phyloP scores from a whole-genome alignment of 2,888 invertebrate genomes.

The Caprella mutica region DNA sequence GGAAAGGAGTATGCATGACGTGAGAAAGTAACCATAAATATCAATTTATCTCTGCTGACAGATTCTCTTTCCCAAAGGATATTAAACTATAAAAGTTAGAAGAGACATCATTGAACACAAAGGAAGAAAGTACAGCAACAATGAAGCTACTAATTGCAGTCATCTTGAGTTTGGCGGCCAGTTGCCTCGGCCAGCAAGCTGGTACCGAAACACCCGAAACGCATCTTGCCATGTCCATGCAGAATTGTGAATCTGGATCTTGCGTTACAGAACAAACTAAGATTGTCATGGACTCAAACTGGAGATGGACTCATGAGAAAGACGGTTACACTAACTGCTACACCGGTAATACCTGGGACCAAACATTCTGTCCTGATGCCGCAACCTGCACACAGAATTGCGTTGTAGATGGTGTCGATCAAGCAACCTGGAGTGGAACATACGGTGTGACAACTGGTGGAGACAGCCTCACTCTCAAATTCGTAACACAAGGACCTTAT shows the following conservation, averaged over 20 bases:
- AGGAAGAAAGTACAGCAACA: too few relatives aligned
- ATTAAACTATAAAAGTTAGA: too few relatives aligned
- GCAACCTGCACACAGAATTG: conserved; percentile 25
- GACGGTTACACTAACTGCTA: conserved; percentile 18
- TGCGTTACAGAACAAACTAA: not conserved
- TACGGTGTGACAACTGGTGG: conserved; percentile 24
- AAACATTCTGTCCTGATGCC: conserved; percentile 17
- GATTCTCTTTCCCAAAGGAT: too few relatives aligned
- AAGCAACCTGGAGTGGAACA: conserved; percentile 24
- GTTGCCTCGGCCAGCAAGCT: conserved; percentile 3
- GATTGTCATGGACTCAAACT: conserved; percentile 22
- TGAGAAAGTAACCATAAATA: too few relatives aligned
- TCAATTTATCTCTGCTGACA: too few relatives aligned
- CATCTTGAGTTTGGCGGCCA: too few relatives aligned
- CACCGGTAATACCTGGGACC: conserved; percentile 25
- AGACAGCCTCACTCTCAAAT: conserved; percentile 12
- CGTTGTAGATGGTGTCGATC: conserved; percentile 26
- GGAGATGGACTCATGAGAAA: conserved; percentile 26
- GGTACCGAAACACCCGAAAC: not conserved
- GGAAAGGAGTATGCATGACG: too few relatives aligned
- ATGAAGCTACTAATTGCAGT: too few relatives aligned
- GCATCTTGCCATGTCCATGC: not conserved
- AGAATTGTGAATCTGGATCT: conserved; percentile 3
- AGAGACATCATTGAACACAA: too few relatives aligned
- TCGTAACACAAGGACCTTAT: conserved; percentile 30